Evolutionary conservation across 2,888 invertebrate species (phyloP), one percentile per base, ranked within the genome.

Genomic region (Brachyptera putata): DNA sequence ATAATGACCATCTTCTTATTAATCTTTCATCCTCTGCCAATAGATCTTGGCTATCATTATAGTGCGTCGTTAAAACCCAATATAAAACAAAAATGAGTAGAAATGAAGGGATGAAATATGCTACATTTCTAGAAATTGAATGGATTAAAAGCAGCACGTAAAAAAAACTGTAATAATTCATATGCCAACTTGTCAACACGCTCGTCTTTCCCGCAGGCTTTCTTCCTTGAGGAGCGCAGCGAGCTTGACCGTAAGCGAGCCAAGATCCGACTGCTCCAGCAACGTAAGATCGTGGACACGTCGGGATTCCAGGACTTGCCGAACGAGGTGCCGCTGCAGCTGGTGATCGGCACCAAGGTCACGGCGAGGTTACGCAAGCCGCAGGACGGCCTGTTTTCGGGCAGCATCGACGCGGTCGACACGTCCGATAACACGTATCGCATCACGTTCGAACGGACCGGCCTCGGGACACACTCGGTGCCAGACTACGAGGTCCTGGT

Each of bases 301-400:
- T 84, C 84, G 64, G 83, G 84, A 66, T 53, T 34, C 34, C 34
- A 30, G 75, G 97, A 97, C 77, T 80, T 97, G 67, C 97, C 97
- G 1, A 84, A 89, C 67, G 95, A 96, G 79, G 92, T 97, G 69
- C 97, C 97, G 1, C 82, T 96, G 77, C 94, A 95, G 67, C 77
- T 97, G 65, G 93, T 95, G 11, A 90, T 97, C 66, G 97, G 96
- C 13, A 95, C 95, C 7, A 95, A 95, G 79, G 94, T 91, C 2
- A 89, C 91, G 58, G 95, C 95, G 7, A 82, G 96, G 63, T 76
- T 97, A 67, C 81, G 96, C 25, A 87, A 87, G 73, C 95, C 95
- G 2, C 95, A 96, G 76, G 96, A 97, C 80, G 97, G 97, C 3
- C 80, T 97, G 53, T 97, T 95, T 70, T 94, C 91, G 49, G 95